Evolutionary conservation across 2,888 invertebrate species (phyloP), one percentile per base, ranked within the genome.

Genomic region (Macaria notata): DNA sequence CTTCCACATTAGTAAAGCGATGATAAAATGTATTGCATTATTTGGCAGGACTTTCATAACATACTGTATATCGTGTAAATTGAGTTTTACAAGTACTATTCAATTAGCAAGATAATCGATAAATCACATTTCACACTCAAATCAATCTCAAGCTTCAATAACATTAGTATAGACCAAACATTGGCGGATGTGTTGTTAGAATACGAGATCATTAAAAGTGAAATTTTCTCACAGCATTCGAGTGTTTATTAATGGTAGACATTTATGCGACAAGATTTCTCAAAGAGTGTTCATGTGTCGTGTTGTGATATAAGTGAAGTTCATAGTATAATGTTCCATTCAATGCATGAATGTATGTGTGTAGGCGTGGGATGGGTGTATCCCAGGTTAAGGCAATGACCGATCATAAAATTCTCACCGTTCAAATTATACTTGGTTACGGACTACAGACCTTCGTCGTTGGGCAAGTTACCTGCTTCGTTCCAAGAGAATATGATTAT

Each of bases 221-320:
- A 47, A 48, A 48, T 45, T 44, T 54, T 54, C 54, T 46, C 54
- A 54, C 49, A 49, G 48, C 54, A 33, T 45, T 7, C 9, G 19
- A 49, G 33, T 36, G 41, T 4, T 48, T 48, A 38, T 39, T 49
- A 45, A 49, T 55, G 33, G 44, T 51, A 36, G 31, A 7, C 9
- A 41, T 30, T 30, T 42, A 41, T 33, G 45, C 31, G 30, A 38
- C 9, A n/a, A 41, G 8, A 41, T 41, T 8, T 41, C 41, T 41
- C n/a, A 41, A 41, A 41, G 41, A 1, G 38, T 45, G n/a, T 42
- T 4, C 38, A 31, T 44, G n/a, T 39, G 19, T 41, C 41, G 41
- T 49, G 31, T 49, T 49, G 48, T 48, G 19, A 19, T 19, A 19
- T 19, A 19, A 19, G 19, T 19, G 19, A 43, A 0, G 31, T 4